Evolutionary conservation across 2,888 invertebrate genomes (phyloP), one percentile per base, ranked within the genome.

Genomic region (Synergus itoensis): DNA sequence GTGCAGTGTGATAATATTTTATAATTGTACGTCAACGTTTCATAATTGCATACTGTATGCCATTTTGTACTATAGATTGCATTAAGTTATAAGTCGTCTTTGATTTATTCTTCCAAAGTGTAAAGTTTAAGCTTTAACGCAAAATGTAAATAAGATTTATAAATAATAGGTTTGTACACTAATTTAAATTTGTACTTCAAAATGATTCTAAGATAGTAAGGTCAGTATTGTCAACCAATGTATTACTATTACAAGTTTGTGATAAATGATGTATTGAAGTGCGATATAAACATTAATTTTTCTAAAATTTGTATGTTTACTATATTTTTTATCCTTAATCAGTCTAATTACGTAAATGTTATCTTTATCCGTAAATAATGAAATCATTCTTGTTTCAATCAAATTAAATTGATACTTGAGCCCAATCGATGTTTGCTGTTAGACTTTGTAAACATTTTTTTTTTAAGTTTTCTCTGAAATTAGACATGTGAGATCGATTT

Each of bases 241-340:
- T 85, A 75, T 78, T 87, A 87, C 86, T 87, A 87, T 88, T 88
- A 88, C 83, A 84, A 83, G 85, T 90, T 90, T 91, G 90, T 91
- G 91, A 91, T 91, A 90, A 88, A 84, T 86, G 83, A 78, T 87
- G 86, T 87, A 53, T 73, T 73, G 14, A 53, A 57, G 53, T 53
- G 11, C 43, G 36, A 76, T 76, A 62, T 43, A 60, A 64, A 28
- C 45, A 45, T 63, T 45, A 8, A 62, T n/a, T 77, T 77, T 36
- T 62, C 28, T 40, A 5, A 21, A 64, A 64, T 48, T 11, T 28
- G 9, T 76, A 4, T 76, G 4, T 43, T 14, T 28, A 45, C 57
- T 76, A 18, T 28, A n/a, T 7, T 57, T 18, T 57, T 4, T 18
- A 57, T 57, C 18, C 9, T 18, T 18, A 57, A 4, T 11, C 3